Base-by-base conservation (phyloP, 2,797 vertebrate genomes). In the Lepilemur septentrionalis region DNA sequence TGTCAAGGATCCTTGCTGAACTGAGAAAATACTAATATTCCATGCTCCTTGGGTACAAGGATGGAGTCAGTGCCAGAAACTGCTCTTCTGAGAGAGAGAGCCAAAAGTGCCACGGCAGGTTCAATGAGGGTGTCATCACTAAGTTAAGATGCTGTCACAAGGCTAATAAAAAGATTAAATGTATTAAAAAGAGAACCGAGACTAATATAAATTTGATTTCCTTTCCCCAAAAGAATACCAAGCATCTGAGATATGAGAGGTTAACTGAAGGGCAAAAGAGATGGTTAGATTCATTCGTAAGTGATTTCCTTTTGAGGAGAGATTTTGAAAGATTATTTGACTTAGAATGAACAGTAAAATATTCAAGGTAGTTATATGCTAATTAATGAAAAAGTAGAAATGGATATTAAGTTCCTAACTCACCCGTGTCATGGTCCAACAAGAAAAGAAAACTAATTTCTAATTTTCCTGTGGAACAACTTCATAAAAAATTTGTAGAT, bases 161-260 rank as follows among this genome's bases (percentile, higher is more conserved):
- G 81, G 95, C 85, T 96, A 97, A 93, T 69, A 15, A 79, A 61
- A 63, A 76, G 79, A 97, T 90, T 79, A 95, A 94, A 79, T 80
- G 38, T 65, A 92, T 85, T 95, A 91, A 93, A 38, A 96, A 72
- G 61, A 94, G 84, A 93, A 76, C 30, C 17, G 48, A 90, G 73
- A 46, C 69, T 93, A 67, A 96, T 96, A 86, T 5, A 94, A 95
- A 95, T 96, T 92, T 92, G 89, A 96, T 96, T 97, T 95, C 67
- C 63, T 81, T 90, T 97, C n/a, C 72, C 69, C 75, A 55, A 96
- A 94, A 91, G 93, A 92, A 85, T 61, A 79, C 30, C 41, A 79
- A 93, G 84, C 41, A 50, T 67, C 69, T 67, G 38, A 97, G 91
- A 92, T 48, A 12, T 2, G 89, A 78, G 94, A 97, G 93, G 95